A percentile compares a stretch with the other conserved stretches of the same genome.
Evolutionary conservation across 1,140 invertebrate genomes (phyloP).

Genomic region (Drosophila sturtevanti): DNA sequence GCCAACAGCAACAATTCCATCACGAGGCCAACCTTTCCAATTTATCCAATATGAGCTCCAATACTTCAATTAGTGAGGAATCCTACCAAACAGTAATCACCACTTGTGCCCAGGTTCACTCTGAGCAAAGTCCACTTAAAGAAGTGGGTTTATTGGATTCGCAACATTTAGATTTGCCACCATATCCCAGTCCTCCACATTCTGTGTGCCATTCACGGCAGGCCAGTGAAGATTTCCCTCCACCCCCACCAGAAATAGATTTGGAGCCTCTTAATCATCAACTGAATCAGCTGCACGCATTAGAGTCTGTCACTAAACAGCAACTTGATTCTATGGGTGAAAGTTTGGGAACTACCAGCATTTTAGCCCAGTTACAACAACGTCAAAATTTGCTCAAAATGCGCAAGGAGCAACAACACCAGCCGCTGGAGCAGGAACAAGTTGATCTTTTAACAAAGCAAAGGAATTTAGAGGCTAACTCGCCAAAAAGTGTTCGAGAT

Average conservation of each 20-base stretch:
- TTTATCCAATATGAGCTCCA: slow-evolving; percentile 85
- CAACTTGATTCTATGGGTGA: slow-evolving; percentile 67
- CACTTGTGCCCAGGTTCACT: slow-evolving; percentile 90
- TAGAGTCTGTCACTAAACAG: slow-evolving; percentile 76
- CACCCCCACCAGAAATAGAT: slow-evolving; percentile 91
- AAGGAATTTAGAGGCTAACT: slow-evolving; percentile 57
- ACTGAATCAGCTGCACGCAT: slow-evolving; percentile 83
- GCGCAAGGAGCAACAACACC: slow-evolving; percentile 85
- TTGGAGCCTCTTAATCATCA: slow-evolving; percentile 85
- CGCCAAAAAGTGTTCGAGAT: slow-evolving; percentile 86
- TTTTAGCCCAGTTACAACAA: slow-evolving; percentile 89
- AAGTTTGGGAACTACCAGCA: slow-evolving; percentile 82
- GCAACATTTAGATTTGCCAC: slow-evolving; percentile 86
- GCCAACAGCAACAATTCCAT: slow-evolving; percentile 75
- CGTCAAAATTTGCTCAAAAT: slow-evolving; percentile 84
- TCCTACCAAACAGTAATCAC: slow-evolving; percentile 91
- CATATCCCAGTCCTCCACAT: slow-evolving; percentile 90
- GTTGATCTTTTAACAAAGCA: slow-evolving; percentile 86
- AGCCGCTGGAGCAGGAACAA: slow-evolving; percentile 88
- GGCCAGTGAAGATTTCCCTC: slow-evolving; percentile 94
- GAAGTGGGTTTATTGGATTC: slow-evolving; percentile 59
- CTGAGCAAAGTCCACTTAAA: slow-evolving; percentile 88
- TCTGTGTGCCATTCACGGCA: slow-evolving; percentile 91
- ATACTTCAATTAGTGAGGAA: slow-evolving; percentile 91
- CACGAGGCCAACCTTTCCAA: slow-evolving; percentile 81